Conservation (phyloP, 2,797 vertebrate species). For the Pristis pectinata region DNA sequence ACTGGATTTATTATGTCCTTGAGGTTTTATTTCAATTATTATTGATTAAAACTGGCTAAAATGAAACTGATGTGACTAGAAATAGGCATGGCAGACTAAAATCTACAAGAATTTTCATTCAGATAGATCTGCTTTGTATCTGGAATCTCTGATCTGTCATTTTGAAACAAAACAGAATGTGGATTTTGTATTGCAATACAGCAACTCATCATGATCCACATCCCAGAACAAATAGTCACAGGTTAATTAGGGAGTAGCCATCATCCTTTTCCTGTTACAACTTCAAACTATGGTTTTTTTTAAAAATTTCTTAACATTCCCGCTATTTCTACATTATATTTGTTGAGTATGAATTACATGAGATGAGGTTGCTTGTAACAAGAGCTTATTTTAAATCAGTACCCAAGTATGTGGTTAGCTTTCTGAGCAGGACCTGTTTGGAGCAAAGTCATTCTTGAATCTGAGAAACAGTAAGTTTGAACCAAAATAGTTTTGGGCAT, state of each 20-base stretch:
- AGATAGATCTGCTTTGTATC: background rate
- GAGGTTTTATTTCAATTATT: too few relatives aligned
- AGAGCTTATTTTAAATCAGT: background rate
- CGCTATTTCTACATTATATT: background rate
- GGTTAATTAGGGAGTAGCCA: background rate
- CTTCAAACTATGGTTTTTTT: background rate
- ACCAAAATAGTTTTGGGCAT: too few relatives aligned
- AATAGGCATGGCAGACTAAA: background rate
- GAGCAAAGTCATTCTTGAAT: too few relatives aligned
- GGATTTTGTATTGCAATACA: background rate
- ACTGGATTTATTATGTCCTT: too few relatives aligned
- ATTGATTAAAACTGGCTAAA: too few relatives aligned
- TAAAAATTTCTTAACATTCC: background rate
- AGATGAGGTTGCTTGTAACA: background rate
- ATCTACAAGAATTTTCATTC: background rate
- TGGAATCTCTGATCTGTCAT: background rate
- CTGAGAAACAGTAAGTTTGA: too few relatives aligned
- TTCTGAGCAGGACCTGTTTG: too few relatives aligned
- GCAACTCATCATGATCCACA: background rate
- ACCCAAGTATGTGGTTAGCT: too few relatives aligned
- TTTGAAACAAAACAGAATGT: background rate
- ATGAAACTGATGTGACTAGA: background rate
- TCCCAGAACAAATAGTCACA: background rate
- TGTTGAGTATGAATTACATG: background rate
- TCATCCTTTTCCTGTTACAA: background rate